Evolutionary conservation across 1,140 invertebrate species (phyloP).

Genomic region (Apis mellifera): Amel_HAv3.1 CM009945.2:5869001-5869500

Average conservation of each 20-base stretch:
- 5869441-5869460: conserved; percentile 61
- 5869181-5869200: too few relatives aligned
- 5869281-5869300: conserved; percentile 82
- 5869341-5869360: conserved; percentile 34
- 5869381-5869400: conserved; percentile 75
- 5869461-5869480: conserved; percentile 60
- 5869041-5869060: conserved; percentile 90
- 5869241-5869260: conserved; percentile 86
- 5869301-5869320: conserved; percentile 10
- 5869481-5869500: conserved; percentile 63
- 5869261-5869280: conserved; percentile 85
- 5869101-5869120: conserved; percentile 93
- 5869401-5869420: too few relatives aligned
- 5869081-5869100: conserved; percentile 94
- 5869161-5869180: neutral
- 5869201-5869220: neutral
- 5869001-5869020: conserved; percentile 82
- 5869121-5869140: conserved; percentile 93
- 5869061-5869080: conserved; percentile 94
- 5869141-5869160: neutral
- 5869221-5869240: conserved; percentile 70
- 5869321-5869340: conserved; percentile 48
- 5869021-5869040: conserved; percentile 89
- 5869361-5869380: conserved; percentile 45
- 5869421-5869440: conserved; percentile 64